Evolutionary conservation across 2,888 invertebrate genomes (phyloP).

Genomic region (Xylota segnis): DNA sequence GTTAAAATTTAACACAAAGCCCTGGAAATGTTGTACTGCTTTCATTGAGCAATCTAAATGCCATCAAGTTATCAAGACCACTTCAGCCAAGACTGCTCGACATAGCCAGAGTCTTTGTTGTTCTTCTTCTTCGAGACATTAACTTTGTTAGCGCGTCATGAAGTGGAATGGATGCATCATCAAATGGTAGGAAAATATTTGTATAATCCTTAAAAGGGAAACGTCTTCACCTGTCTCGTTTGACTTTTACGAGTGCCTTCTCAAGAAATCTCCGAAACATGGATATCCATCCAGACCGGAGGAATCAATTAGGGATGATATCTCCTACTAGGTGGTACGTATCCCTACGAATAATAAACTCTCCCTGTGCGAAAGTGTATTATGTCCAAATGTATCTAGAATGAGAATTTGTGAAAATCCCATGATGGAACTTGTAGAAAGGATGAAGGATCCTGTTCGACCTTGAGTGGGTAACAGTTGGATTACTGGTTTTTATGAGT

Average conservation of each 20-base stretch:
- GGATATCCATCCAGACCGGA: background rate
- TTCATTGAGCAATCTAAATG: constrained; percentile 69
- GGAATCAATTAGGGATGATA: constrained; percentile 8
- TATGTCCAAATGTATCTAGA: constrained; percentile 2
- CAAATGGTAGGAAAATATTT: constrained; percentile 10
- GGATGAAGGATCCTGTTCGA: constrained; percentile 1
- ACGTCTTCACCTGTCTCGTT: constrained; percentile 1
- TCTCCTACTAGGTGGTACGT: background rate
- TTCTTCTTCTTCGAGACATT: constrained; percentile 16
- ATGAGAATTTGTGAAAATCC: constrained; percentile 11
- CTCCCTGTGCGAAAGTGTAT: background rate
- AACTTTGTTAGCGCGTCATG: background rate
- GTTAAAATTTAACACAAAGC: constrained; percentile 54
- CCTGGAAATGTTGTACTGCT: constrained; percentile 32
- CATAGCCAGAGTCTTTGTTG: background rate
- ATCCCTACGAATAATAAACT: background rate
- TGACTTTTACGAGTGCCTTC: background rate
- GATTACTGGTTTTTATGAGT: constrained; percentile 24
- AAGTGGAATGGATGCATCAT: constrained; percentile 9
- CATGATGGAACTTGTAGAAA: background rate
- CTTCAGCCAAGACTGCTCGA: constrained; percentile 34
- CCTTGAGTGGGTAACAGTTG: constrained; percentile 32
- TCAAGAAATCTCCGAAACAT: background rate
- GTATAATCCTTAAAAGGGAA: constrained; percentile 4
- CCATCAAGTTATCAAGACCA: constrained; percentile 67